These are phyloP conservation scores for Tetragonula carbonaria DNA, from an alignment of 2,888 invertebrate species.

Conservation along the genomic window DNA sequence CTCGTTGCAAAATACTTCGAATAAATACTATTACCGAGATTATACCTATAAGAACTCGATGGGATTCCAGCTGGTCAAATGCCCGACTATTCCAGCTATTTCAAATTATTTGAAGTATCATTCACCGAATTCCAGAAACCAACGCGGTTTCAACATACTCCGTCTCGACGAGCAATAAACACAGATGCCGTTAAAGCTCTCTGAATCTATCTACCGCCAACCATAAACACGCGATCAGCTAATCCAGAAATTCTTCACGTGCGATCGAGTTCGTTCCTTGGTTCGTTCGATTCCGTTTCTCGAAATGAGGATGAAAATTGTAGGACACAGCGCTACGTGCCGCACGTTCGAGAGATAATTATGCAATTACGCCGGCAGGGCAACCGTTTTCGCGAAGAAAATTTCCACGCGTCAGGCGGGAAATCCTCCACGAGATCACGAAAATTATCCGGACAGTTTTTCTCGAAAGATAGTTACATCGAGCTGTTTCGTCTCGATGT, in stretches of 20 bases:
- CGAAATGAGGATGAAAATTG: slow-evolving; percentile 9
- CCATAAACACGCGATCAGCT: neutral
- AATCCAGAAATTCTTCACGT: neutral
- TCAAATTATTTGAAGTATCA: neutral
- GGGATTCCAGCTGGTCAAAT: neutral
- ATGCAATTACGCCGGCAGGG: slow-evolving; percentile 3
- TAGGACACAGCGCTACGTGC: neutral
- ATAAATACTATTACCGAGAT: neutral
- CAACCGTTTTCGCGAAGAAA: neutral
- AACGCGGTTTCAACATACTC: neutral
- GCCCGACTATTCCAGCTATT: neutral
- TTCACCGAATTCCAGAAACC: neutral
- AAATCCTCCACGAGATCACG: neutral
- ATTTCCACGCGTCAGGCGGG: neutral
- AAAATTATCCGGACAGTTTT: neutral
- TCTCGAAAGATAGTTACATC: neutral
- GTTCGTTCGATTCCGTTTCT: neutral
- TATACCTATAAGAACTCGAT: neutral
- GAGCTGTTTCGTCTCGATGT: neutral
- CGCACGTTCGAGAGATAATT: neutral
- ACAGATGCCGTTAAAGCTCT: neutral
- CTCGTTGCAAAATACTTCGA: neutral
- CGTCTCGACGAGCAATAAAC: neutral
- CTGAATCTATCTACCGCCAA: neutral
- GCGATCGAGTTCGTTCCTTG: neutral